These are phyloP conservation scores for Meles meles DNA, from an alignment of 2,113 vertebrate genomes.

Conservation along the genomic window DNA sequence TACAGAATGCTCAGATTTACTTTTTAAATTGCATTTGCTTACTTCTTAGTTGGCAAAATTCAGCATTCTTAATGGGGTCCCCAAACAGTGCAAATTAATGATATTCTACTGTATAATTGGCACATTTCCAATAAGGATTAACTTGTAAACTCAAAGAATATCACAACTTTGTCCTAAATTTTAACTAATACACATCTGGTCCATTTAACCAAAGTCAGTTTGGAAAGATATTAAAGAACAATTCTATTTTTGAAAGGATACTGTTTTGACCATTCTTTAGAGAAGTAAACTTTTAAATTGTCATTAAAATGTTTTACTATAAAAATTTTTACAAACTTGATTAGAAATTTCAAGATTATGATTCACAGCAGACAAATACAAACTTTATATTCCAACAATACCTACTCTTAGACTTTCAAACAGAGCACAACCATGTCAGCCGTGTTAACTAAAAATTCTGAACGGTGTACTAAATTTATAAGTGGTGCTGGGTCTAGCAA, in stretches of 20 bases:
- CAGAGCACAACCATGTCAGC: slow-evolving; percentile 72
- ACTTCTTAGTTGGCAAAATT: slow-evolving; percentile 77
- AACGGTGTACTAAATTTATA: slow-evolving; percentile 76
- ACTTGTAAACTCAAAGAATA: slow-evolving; percentile 84
- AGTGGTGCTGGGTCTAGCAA: slow-evolving; percentile 74
- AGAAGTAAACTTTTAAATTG: slow-evolving; percentile 78
- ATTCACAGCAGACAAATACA: slow-evolving; percentile 79
- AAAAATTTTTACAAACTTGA: slow-evolving; percentile 79
- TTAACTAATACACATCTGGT: slow-evolving; percentile 79
- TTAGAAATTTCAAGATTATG: slow-evolving; percentile 77
- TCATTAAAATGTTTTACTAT: slow-evolving; percentile 78
- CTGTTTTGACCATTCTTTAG: slow-evolving; percentile 70
- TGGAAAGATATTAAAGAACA: slow-evolving; percentile 79
- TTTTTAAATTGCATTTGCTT: slow-evolving; percentile 77
- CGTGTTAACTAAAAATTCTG: slow-evolving; percentile 77
- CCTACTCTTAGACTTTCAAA: slow-evolving; percentile 69
- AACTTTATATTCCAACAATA: slow-evolving; percentile 74
- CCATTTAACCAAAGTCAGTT: slow-evolving; percentile 78
- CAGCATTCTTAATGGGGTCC: slow-evolving; percentile 77
- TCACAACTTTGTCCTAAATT: slow-evolving; percentile 74
- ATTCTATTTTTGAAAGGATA: slow-evolving; percentile 75
- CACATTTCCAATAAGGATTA: slow-evolving; percentile 88
- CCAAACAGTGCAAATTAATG: slow-evolving; percentile 79
- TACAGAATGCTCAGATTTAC: slow-evolving; percentile 78
- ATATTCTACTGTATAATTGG: slow-evolving; percentile 82